Percentiles rank a stretch among this genome's conserved stretches.
Conservation (phyloP, 2,888 invertebrate genomes). For the Himalopsyche japonica region DNA sequence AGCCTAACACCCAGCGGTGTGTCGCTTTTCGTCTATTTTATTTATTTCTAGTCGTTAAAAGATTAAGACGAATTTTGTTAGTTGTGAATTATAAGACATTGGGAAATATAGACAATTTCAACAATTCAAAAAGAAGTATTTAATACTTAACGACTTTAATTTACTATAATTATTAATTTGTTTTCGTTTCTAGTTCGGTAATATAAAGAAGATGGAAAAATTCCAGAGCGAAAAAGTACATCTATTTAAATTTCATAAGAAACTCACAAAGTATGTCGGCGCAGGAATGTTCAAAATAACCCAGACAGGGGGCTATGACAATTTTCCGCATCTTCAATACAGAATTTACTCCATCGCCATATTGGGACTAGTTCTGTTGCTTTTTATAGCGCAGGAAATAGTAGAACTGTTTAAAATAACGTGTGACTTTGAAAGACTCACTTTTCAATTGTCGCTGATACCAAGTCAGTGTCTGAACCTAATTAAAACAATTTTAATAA, state of each 20-base stretch:
- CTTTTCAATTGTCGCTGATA: background rate
- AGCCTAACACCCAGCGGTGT: too few relatives aligned
- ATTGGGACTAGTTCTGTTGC: background rate
- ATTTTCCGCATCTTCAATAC: background rate
- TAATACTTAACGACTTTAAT: too few relatives aligned
- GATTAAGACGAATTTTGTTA: too few relatives aligned
- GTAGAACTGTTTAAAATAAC: background rate
- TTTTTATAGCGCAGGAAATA: background rate
- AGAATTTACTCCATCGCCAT: background rate
- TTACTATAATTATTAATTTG: too few relatives aligned
- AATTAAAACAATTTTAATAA: background rate
- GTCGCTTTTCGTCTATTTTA: too few relatives aligned
- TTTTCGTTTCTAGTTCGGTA: background rate
- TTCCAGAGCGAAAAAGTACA: background rate
- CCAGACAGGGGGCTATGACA: background rate
- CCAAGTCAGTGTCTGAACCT: background rate
- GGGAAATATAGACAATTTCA: too few relatives aligned
- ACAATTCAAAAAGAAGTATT: too few relatives aligned
- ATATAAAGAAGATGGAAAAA: background rate
- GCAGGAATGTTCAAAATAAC: background rate
- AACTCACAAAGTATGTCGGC: background rate
- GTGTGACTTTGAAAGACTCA: background rate
- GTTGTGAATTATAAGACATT: too few relatives aligned
- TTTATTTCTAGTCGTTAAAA: too few relatives aligned
- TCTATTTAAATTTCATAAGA: background rate